Base-by-base conservation (phyloP, 2,113 vertebrate genomes). In the Lepus americanus region DNA sequence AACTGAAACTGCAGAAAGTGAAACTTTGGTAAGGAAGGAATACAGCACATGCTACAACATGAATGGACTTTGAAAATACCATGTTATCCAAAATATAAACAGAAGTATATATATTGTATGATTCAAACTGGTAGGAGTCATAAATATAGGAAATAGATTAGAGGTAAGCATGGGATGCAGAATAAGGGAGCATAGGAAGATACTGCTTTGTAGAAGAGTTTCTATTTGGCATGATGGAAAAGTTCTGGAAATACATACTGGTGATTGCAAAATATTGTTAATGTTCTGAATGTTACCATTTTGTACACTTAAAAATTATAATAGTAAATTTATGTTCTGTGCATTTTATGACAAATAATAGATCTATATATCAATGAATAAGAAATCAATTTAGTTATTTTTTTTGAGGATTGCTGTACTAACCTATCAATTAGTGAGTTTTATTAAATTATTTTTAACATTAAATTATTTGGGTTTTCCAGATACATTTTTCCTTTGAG, bases 221-320 rank as follows among this genome's bases (percentile, higher is more conserved):
- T 67, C 55, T 81, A 23, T 81, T 93, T 74, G n/a, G 29, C 55
- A 51, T 53, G n/a, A 69, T 89, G 51, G 33, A 81, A 89, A 79
- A 20, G 25, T 55, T 85, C 73, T 86, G 44, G 27, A 61, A 67
- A 59, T 74, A 59, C 16, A 11, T 89, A 33, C 7, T 79, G 33
- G 16, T 80, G 16, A 25, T 36, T 36, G 22, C 4, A 63, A 39
- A 64, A 73, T 69, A 74, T 27, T 36, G 9, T 20, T 4, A 90
- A 14, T 73, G 49, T 55, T 20, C 74, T 69, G 69, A 66, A 83
- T 69, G 76, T 31, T 53, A 82, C 29, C 69, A 17, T 36, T 20
- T 33, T 67, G 27, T 51, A 63, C 27, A 72, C 22, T 49, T 90
- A 20, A 51, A 90, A 59, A 61, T 81, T 10, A 22, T 27, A 63